Evolutionary conservation across 2,113 vertebrate genomes (phyloP), one percentile per base, ranked within the genome.

Genomic region (Lipotes vexillifer): DNA sequence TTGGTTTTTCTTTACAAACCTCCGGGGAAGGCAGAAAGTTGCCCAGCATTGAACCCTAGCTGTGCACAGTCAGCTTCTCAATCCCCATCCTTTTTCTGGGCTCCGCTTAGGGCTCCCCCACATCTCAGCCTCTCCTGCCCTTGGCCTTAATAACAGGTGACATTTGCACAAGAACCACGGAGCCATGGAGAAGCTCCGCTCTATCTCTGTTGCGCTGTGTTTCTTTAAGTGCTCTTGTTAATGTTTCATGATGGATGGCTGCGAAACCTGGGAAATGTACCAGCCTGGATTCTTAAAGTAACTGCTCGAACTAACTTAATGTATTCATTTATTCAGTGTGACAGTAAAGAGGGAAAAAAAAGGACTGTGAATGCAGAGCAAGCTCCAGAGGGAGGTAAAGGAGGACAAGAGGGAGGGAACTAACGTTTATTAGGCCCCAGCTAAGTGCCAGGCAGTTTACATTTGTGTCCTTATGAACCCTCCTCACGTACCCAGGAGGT

Each of bases 251-350:
- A 97, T 95, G 88, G 95, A 94, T 97, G 96, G 92, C 1, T 1
- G 84, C 2, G 55, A 81, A 96, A 96, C 90, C 92, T 95, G 96
- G 96, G 95, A 97, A 97, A 72, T 38, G 46, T 55, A 97, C 92
- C 95, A 97, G 96, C 91, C 94, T 84, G 95, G 88, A 90, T 94
- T 71, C 92, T 97, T 75, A 82, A 71, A 90, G 96, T 95, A 86
- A 88, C 93, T 97, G 92, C 83, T 88, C 2, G 0, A 6, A 38
- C 92, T 83, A 74, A 87, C 80, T 96, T 97, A 96, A 97, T 65
- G 6, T 97, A 97, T 96, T 97, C 94, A 97, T 97, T 92, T 98
- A 98, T 98, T 97, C 97, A 95, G 93, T 52, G 96, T 97, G 97
- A 97, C 92, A 94, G 93, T 74, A 44, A 83, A 66, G 38, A 21